Evolutionary conservation across 2,888 invertebrate species (phyloP), one percentile per base, ranked within the genome.

Genomic region (Protonemura montana): DNA sequence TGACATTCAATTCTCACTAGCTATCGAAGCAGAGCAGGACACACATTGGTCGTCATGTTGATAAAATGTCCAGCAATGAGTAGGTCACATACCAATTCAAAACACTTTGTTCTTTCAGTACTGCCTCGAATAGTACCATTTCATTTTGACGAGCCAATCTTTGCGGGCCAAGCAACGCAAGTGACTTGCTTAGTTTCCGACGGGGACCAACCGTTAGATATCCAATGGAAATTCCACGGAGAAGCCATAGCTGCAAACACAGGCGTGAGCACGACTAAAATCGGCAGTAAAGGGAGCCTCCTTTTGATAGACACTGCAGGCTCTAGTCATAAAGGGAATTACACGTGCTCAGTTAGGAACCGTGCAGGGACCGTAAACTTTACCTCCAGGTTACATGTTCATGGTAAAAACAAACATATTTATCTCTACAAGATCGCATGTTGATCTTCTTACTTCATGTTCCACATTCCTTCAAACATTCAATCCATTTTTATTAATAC

Each of bases 91-190:
- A 81, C 81, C 30, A 83, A 26, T 42, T 25, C 7, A 42, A n/a
- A 83, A 41, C 30, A 82, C 82, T 42, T 28, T 83, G 83, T 83
- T 87, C 87, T 94, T 94, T 92, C 94, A 97, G 96, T 96, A 92
- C 91, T 94, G 90, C 96, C 96, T 91, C 95, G 94, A 92, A 96
- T 97, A 92, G 95, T 94, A 91, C 96, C 96, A 90, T 96, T 96
- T 92, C 94, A 94, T 91, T 96, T 96, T 92, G 93, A 94, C 91
- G 94, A 94, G 88, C 95, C 96, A 89, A 94, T 96, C 89, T 95
- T 94, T 91, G 95, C 95, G 90, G 96, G 96, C 89, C 96, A 96
- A 91, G 95, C 96, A 88, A 95, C 95, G 89, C 96, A 96, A 92
- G 93, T 95, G 89, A 94, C 93, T 90, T 93, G 95, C 92, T 92